phyloP scores from a whole-genome alignment of 92 coral and sea anemone species.

The Phenganax subtilis region DNA sequence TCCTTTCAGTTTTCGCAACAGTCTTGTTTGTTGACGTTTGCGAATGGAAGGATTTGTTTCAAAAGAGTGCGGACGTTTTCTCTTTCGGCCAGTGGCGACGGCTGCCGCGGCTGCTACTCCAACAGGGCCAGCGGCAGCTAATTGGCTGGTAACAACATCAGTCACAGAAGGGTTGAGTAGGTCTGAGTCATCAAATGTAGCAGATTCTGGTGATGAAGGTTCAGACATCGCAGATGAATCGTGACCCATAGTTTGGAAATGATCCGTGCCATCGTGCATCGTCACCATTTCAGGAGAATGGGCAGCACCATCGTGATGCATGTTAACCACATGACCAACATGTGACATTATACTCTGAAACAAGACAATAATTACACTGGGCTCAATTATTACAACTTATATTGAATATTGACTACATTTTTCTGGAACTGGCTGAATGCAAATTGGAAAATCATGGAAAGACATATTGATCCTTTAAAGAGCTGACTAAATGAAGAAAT shows the following conservation, averaged over 20 bases:
- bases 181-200: constrained; percentile 87
- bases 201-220: constrained; percentile 96
- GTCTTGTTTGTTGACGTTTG: constrained; percentile 94
- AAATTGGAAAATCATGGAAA: too few species aligned
- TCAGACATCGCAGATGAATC: constrained; percentile 50
- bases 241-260: constrained; percentile 30
- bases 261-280: constrained; percentile 38
- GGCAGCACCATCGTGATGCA: constrained; percentile 35
- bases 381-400: not conserved
- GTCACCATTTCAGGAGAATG: constrained; percentile 35
- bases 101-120: constrained; percentile 99
- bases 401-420: not conserved
- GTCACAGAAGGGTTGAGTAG: constrained; percentile 68
- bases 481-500: too few species aligned
- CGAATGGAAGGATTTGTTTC: constrained; percentile 99
- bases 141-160: constrained; percentile 94
- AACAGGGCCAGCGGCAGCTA: constrained; percentile 97
- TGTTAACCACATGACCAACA: constrained; percentile 37
- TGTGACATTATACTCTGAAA: constrained; percentile 35
- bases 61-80: constrained; percentile 95
- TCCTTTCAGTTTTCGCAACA: constrained; percentile 85
- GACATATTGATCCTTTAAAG: too few species aligned
- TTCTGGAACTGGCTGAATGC: too few species aligned
- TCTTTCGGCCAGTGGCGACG: constrained; percentile 94
- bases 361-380: not conserved